Base-by-base conservation (phyloP, 2,888 invertebrate species). In the Callosobruchus maculatus region DNA sequence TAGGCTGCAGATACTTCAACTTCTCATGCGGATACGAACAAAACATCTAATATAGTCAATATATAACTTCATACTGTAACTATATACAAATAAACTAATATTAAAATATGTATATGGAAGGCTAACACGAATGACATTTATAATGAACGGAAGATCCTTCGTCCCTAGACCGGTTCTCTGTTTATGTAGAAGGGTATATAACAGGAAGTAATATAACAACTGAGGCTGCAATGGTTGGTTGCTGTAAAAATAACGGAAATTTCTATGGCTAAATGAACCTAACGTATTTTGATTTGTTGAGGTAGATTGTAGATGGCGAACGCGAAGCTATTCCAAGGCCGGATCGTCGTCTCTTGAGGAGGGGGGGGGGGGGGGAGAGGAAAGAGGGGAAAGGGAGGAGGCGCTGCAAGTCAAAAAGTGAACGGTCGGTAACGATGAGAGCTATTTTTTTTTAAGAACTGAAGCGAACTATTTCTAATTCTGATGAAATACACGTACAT, bases 251-350 rank as follows among this genome's bases (percentile, higher is more conserved):
- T 82, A 83, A 84, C 85, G 84, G 85, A 84, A 85, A 86, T 86
- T 85, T 81, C 82, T 84, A 83, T 84, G 84, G 84, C 83, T 83
- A 83, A 67, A 80, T 83, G 77, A 82, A 82, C 83, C 84, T 85
- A 85, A 85, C 83, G 81, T 84, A 85, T 87, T 87, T 87, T 87
- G 87, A 87, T 87, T 87, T 82, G 78, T 82, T 86, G 87, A 87
- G 87, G 87, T 87, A 87, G 87, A 86, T 87, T 85, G 85, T 85
- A 80, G 78, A 81, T 82, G 79, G 81, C 82, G 83, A 83, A 84
- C 86, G 84, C 84, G 78, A 79, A 81, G 84, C 84, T 85, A 84
- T 83, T 82, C 83, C 73, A 49, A 49, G 13, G 49, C 49, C 49
- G 49, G 49, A 49, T 49, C 49, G 49, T 49, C 49, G 49, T 49